Evolutionary conservation across 64 coral and sea anemone species (phyloP).

Genomic region (Pachyseris speciosa): DNA sequence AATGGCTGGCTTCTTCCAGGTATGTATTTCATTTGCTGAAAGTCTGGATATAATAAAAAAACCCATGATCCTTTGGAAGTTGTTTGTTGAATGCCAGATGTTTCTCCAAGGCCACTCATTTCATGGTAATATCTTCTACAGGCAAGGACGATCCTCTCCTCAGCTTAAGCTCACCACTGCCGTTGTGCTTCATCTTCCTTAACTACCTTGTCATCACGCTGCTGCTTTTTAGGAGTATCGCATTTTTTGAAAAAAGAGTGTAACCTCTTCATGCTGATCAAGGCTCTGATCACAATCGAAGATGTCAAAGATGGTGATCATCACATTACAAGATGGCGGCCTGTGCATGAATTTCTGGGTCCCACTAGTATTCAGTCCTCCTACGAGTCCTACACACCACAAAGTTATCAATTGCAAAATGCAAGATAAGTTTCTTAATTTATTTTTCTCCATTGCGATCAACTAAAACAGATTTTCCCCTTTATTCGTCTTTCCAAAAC

Average conservation of each 20-base stretch:
- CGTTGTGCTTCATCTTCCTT: conserved; percentile 9
- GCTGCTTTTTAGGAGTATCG: neutral
- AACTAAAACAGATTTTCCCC: conserved; percentile 47
- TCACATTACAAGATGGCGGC: neutral
- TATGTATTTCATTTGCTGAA: conserved; percentile 56
- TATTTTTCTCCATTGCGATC: conserved; percentile 44
- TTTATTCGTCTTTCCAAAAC: conserved; percentile 62
- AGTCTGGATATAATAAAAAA: conserved; percentile 61
- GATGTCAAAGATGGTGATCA: conserved; percentile 2
- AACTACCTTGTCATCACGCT: neutral
- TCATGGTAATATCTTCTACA: conserved; percentile 47
- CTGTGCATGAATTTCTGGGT: neutral
- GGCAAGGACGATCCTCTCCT: conserved; percentile 42
- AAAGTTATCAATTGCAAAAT: neutral
- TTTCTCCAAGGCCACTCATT: conserved; percentile 53
- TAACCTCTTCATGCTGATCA: neutral
- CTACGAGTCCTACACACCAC: neutral
- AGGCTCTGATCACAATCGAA: neutral
- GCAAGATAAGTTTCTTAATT: conserved; percentile 18
- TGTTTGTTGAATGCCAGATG: conserved; percentile 61
- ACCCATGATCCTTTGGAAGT: conserved; percentile 45
- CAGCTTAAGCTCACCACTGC: conserved; percentile 49
- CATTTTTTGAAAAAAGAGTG: neutral
- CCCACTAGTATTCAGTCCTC: neutral
- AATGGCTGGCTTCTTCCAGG: conserved; percentile 40